Evolutionary conservation across 2,797 vertebrate species (phyloP).

Genomic region (Ispidina picta): DNA sequence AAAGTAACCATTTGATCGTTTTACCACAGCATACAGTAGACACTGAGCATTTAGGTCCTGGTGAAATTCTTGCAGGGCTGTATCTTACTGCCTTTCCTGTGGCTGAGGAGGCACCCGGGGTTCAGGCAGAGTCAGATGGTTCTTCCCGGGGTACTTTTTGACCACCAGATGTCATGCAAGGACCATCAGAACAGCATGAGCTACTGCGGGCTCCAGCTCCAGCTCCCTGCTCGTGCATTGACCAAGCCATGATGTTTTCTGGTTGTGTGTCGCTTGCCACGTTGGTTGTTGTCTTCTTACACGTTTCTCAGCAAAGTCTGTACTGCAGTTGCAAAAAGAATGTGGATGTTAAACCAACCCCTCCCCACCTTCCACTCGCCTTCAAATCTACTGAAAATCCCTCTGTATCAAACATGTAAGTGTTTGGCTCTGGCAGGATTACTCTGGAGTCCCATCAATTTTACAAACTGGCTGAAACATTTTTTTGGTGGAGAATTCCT

Average conservation of each 20-base stretch:
- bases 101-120: background rate
- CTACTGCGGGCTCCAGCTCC: background rate
- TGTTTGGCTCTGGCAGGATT: constrained; percentile 3
- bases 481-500: constrained; percentile 36
- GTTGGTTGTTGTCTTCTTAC: background rate
- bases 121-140: background rate
- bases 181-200: background rate
- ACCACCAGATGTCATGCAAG: constrained; percentile 67
- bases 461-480: constrained; percentile 53
- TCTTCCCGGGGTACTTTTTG: background rate
- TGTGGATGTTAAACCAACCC: constrained; percentile 1
- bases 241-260: background rate
- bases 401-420: constrained; percentile 50
- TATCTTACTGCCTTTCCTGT: background rate
- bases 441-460: constrained; percentile 53
- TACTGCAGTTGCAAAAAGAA: constrained; percentile 38
- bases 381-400: constrained; percentile 51
- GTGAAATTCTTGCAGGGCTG: background rate
- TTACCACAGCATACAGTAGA: background rate
- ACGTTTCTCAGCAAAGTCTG: constrained; percentile 26
- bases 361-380: background rate
- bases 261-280: constrained; percentile 60
- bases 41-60: background rate
- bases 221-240: background rate
- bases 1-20: background rate